Conservation (phyloP, 2,888 invertebrate genomes). For the Protophormia terraenovae region DNA sequence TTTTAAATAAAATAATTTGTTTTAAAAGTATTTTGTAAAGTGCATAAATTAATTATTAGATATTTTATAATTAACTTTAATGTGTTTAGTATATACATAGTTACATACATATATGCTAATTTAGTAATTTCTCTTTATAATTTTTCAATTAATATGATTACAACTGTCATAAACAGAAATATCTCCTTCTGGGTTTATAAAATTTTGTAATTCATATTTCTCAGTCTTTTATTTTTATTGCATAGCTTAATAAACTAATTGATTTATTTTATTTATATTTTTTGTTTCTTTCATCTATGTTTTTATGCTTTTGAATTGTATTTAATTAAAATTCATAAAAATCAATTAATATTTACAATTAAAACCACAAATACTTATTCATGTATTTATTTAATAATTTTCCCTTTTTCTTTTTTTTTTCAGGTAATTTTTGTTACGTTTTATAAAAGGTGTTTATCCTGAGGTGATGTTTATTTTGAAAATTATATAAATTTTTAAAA, state of each 20-base stretch:
- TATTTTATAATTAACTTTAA: no score
- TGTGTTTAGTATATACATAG: no score
- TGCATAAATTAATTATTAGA: no score
- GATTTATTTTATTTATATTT: background rate
- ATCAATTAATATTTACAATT: slow-evolving; percentile 10
- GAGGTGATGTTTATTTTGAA: background rate
- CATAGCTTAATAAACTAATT: background rate
- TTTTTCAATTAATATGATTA: background rate
- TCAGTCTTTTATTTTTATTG: background rate
- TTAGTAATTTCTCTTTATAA: no score
- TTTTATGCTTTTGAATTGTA: background rate
- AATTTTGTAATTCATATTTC: background rate
- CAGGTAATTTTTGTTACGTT: slow-evolving; percentile 16
- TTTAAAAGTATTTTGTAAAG: no score
- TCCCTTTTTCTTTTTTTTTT: background rate
- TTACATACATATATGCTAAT: background rate
- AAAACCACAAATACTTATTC: background rate
- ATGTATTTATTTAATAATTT: slow-evolving; percentile 5
- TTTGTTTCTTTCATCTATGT: no score
- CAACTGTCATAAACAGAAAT: background rate
- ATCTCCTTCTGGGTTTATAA: background rate
- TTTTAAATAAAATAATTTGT: no score
- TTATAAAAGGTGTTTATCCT: background rate
- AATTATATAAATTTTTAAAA: background rate
- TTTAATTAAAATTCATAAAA: background rate